These are phyloP conservation scores for Hypsopygia costalis DNA, from an alignment of 2,888 invertebrate genomes.

Conservation along the genomic window DNA sequence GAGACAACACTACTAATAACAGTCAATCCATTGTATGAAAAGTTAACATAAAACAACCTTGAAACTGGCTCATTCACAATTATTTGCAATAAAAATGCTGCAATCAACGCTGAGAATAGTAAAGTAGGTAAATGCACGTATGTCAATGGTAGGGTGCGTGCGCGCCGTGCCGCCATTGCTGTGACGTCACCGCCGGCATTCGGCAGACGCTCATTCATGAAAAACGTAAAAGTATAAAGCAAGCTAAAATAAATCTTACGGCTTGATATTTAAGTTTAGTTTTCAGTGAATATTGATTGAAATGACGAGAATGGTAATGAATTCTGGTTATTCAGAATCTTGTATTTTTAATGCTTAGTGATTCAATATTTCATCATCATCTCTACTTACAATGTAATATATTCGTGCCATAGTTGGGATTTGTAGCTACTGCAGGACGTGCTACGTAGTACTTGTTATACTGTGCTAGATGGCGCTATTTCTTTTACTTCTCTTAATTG, in stretches of 20 bases:
- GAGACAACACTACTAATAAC: too few relatives aligned
- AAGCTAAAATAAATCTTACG: constrained; percentile 14
- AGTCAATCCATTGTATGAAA: not conserved
- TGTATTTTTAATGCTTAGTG: too few relatives aligned
- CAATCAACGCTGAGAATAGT: constrained; percentile 34
- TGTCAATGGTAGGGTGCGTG: constrained; percentile 41
- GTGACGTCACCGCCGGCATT: constrained; percentile 66
- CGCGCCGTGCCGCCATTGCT: constrained; percentile 43
- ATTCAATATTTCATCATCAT: too few relatives aligned
- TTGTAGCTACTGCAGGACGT: too few relatives aligned
- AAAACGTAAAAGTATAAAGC: constrained; percentile 16
- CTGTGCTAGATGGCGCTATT: too few relatives aligned
- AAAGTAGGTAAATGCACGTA: constrained; percentile 14
- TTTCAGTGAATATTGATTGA: not conserved
- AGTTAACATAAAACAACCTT: not conserved
- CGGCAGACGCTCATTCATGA: constrained; percentile 63
- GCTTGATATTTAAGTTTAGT: not conserved
- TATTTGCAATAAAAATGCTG: constrained; percentile 33
- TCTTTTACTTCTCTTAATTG: too few relatives aligned
- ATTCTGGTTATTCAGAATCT: too few relatives aligned
- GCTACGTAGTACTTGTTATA: too few relatives aligned
- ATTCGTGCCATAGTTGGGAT: too few relatives aligned
- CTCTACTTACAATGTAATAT: too few relatives aligned
- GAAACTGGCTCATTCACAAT: not conserved
- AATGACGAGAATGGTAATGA: not conserved